Base-by-base conservation (phyloP, 2,797 vertebrate species). In the Hapalemur alaotrensis region DNA sequence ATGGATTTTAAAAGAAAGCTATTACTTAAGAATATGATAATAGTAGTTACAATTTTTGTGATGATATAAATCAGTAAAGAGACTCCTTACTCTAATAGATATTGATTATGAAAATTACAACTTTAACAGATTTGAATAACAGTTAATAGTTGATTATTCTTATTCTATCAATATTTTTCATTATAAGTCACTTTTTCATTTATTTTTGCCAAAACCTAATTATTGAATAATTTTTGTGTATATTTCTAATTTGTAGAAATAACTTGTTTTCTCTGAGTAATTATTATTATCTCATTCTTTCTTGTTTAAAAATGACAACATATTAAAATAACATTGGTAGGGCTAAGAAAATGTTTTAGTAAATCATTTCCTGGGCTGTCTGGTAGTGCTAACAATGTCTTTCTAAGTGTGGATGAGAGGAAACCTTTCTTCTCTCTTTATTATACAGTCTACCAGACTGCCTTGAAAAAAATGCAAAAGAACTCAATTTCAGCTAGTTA, bases 201-300 rank as follows among this genome's bases (percentile, higher is more conserved):
- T 76, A 54, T 79, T 95, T 88, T 89, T 92, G 41, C 43, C 25
- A 70, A 11, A 93, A 92, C 28, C 12, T 79, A 92, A 4, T 86
- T 83, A 79, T 81, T 50, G 43, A 43, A 11, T 67, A 41, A 89
- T 72, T 50, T 91, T 76, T 95, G 23, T 61, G 4, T 72, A 50
- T 93, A 8, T 92, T 93, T 72, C 50, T 88, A 81, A 93, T 41
- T 83, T 97, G 17, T 83, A 81, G 59, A 92, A 96, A 61, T 88
- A 84, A 73, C 35, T 92, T 86, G 30, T 22, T 95, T 95, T 95
- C 30, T 54, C 7, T 88, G 32, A 50, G 14, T 87, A 83, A 46
- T 50, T 86, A 63, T 50, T 86, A 63, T 78, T 84, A 23, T 86
- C 30, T 82, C 73, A 79, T n/a, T 92, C 12, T 85, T 93, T 96